Conservation (phyloP, 2,113 vertebrate genomes). For the Plecotus auritus region DNA sequence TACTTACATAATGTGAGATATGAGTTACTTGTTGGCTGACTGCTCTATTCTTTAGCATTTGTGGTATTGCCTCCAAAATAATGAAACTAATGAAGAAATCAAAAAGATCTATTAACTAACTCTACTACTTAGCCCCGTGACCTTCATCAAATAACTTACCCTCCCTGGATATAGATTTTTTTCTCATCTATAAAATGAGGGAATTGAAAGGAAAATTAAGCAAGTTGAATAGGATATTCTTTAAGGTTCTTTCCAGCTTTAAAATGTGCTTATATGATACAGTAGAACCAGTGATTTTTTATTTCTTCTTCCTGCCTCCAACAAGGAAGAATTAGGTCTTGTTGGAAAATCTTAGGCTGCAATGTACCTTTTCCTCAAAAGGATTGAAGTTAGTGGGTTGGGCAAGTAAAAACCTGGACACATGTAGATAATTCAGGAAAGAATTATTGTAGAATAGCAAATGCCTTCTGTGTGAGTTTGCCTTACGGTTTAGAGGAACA, state of each 20-base stretch:
- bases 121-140: background rate
- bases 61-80: constrained; percentile 17
- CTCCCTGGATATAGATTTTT: background rate
- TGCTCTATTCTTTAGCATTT: background rate
- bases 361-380: constrained; percentile 11
- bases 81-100: background rate
- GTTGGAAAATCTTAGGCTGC: constrained; percentile 30
- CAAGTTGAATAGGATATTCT: background rate
- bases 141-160: background rate
- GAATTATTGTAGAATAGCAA: background rate
- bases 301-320: background rate
- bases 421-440: background rate
- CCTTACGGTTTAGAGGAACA: constrained; percentile 12
- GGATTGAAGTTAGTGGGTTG: constrained; percentile 5
- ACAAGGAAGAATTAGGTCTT: constrained; percentile 12
- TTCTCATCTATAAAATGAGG: constrained; percentile 15
- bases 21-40: background rate
- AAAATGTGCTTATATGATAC: background rate
- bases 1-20: background rate
- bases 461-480: constrained; percentile 31
- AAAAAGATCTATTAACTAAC: background rate
- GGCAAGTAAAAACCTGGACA: constrained; percentile 19
- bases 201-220: constrained; percentile 14
- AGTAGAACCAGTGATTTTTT: background rate
- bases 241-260: constrained; percentile 31